Conservation (phyloP, 2,797 vertebrate species). For the Pangasius djambal region DNA sequence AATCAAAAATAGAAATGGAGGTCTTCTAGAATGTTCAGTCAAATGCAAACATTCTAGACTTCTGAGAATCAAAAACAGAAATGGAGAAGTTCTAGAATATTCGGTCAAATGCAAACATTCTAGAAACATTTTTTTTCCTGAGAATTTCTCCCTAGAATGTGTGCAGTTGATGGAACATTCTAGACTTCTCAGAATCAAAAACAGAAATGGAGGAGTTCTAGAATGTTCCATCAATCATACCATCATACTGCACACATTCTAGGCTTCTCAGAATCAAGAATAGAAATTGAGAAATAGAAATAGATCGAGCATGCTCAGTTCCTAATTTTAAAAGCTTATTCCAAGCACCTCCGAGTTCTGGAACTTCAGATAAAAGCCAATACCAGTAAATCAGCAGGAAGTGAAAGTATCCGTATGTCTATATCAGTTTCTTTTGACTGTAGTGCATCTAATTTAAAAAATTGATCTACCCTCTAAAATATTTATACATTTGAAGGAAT, state of each 20-base stretch:
- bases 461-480: neutral
- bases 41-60: neutral
- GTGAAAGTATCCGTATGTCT: neutral
- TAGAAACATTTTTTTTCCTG: too few species aligned
- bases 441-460: neutral
- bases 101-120: neutral
- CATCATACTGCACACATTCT: neutral
- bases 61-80: neutral
- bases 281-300: neutral
- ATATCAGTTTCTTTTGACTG: neutral
- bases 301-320: neutral
- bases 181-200: neutral
- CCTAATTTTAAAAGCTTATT: neutral
- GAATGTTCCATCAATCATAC: neutral
- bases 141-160: too few species aligned
- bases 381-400: neutral
- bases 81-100: neutral
- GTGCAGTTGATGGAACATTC: too few species aligned
- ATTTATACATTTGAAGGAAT: neutral
- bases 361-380: neutral
- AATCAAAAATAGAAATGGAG: neutral
- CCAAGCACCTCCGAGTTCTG: neutral
- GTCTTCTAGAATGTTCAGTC: neutral
- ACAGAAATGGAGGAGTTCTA: neutral
- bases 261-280: neutral